Evolutionary conservation across 2,113 vertebrate species (phyloP).

Genomic region (Ptychochromis oligacanthus): DNA sequence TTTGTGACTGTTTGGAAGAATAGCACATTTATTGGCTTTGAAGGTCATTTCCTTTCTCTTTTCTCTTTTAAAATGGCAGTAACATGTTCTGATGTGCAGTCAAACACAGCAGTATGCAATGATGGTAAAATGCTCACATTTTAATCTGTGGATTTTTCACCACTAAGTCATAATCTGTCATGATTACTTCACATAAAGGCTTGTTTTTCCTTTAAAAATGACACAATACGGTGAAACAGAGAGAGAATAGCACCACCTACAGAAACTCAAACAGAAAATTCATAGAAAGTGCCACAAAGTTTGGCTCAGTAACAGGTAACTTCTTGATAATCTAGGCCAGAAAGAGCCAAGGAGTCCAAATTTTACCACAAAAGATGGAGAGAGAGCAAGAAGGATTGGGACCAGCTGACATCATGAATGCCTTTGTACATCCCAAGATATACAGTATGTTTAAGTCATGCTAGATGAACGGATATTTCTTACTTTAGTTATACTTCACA

Average conservation of each 20-base stretch:
- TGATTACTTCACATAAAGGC: neutral
- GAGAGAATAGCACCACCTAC: constrained; percentile 21
- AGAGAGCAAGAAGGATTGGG: neutral
- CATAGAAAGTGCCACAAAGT: rapidly evolving
- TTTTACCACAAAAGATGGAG: neutral
- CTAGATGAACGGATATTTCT: neutral
- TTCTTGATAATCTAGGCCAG: neutral
- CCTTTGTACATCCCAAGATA: neutral
- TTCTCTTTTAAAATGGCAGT: neutral
- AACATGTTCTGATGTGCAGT: rapidly evolving
- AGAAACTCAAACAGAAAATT: constrained; percentile 3
- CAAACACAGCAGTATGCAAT: neutral
- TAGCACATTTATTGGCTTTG: neutral
- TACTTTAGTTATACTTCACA: neutral
- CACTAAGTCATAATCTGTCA: rapidly evolving
- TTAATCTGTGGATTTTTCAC: neutral
- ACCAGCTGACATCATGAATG: too few species aligned
- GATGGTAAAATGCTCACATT: neutral
- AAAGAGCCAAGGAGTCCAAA: neutral
- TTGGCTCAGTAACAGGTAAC: neutral
- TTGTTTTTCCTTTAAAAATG: neutral
- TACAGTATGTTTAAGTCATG: neutral
- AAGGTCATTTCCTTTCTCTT: neutral
- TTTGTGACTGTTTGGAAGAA: neutral
- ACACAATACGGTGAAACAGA: neutral